A percentile compares a stretch with the other conserved stretches of the same genome.
Conservation (phyloP, 1,140 invertebrate species). For the Lasioglossum albipes region DNA sequence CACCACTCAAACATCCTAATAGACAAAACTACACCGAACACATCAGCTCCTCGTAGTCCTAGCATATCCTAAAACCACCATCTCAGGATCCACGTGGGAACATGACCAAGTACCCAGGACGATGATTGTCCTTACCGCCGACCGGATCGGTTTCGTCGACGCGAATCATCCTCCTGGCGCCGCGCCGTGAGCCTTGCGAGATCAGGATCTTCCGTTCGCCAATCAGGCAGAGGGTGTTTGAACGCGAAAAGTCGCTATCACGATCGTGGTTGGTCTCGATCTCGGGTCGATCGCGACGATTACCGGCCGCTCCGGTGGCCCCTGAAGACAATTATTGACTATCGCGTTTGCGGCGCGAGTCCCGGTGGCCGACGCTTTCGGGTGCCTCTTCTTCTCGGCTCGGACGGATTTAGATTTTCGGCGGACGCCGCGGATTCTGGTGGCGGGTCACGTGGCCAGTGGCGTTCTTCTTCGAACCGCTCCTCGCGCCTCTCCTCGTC, state of each 20-base stretch:
- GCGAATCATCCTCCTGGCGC: conserved; percentile 84
- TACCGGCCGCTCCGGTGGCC: conserved; percentile 59
- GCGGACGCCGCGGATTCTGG: conserved; percentile 73
- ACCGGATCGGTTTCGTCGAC: conserved; percentile 92
- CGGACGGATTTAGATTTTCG: conserved; percentile 79
- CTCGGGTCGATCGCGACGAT: neutral
- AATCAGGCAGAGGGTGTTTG: neutral
- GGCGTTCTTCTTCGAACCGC: conserved; percentile 28
- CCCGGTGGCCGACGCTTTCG: conserved; percentile 59
- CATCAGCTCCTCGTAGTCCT: neutral
- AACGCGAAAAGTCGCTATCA: conserved; percentile 29
- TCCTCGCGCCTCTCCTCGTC: neutral
- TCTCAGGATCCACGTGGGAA: neutral
- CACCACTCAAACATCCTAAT: neutral
- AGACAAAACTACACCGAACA: neutral
- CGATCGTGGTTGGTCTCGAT: neutral
- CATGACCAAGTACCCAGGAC: neutral
- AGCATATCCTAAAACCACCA: neutral
- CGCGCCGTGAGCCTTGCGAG: neutral
- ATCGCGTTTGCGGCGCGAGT: conserved; percentile 56
- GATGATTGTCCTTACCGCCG: conserved; percentile 84
- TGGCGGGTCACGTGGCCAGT: conserved; percentile 70
- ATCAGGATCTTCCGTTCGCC: neutral
- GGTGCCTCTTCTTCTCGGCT: conserved; percentile 71
- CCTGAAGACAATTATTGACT: conserved; percentile 75